Evolutionary conservation across 2,888 invertebrate genomes (phyloP).

Genomic region (Schrankia costaestrigalis): DNA sequence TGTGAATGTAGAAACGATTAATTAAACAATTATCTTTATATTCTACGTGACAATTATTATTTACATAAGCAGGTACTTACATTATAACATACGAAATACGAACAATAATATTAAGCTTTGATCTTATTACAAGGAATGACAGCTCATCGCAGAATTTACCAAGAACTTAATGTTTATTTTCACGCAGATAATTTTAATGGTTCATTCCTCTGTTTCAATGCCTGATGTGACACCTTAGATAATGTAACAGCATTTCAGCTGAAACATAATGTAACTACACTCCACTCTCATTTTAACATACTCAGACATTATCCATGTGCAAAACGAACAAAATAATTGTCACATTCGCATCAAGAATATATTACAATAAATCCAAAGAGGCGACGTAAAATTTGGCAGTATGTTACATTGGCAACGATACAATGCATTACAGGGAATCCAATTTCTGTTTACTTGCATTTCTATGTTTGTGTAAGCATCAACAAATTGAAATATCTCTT

Average conservation of each 20-base stretch:
- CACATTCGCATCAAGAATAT: constrained; percentile 46
- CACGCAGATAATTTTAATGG: constrained; percentile 46
- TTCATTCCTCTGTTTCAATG: constrained; percentile 41
- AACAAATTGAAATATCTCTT: constrained; percentile 13
- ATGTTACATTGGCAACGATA: constrained; percentile 52
- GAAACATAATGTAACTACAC: constrained; percentile 35
- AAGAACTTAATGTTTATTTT: constrained; percentile 50
- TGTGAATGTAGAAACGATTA: too few relatives aligned
- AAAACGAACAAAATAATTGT: constrained; percentile 30
- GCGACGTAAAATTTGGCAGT: constrained; percentile 56
- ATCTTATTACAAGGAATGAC: constrained; percentile 37
- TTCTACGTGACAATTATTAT: too few relatives aligned
- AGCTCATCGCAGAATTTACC: constrained; percentile 34
- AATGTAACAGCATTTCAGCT: constrained; percentile 36
- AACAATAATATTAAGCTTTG: constrained; percentile 33
- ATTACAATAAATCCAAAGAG: constrained; percentile 42
- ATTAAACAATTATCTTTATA: too few relatives aligned
- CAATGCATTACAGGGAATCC: constrained; percentile 47
- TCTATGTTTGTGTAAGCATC: constrained; percentile 35
- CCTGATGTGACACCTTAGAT: constrained; percentile 41
- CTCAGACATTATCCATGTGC: constrained; percentile 31
- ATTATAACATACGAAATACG: constrained; percentile 21
- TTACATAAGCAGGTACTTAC: too few relatives aligned
- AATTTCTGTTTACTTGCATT: constrained; percentile 63
- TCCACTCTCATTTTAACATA: constrained; percentile 36